Evolutionary conservation across 2,888 invertebrate genomes (phyloP).

Genomic region (Synanthedon andrenaeformis): DNA sequence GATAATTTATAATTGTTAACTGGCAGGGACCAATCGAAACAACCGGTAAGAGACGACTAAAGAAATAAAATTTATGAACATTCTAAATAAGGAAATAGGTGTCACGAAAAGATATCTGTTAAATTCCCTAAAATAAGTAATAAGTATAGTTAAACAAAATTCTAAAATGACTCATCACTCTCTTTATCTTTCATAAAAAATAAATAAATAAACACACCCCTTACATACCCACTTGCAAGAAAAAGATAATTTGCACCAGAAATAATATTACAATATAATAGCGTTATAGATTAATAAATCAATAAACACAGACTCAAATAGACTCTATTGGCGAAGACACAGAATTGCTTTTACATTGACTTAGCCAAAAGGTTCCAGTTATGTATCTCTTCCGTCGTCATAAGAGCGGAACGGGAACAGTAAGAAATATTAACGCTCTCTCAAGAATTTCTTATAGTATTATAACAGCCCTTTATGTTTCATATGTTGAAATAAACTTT

Average conservation of each 20-base stretch:
- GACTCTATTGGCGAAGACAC: neutral
- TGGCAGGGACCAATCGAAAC: too few species aligned
- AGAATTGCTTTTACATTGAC: neutral
- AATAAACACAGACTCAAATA: neutral
- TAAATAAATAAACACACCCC: neutral
- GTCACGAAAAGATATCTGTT: too few species aligned
- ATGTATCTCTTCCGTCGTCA: neutral
- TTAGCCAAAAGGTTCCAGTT: neutral
- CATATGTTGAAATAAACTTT: neutral
- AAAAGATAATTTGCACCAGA: neutral
- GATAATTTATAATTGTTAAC: too few species aligned
- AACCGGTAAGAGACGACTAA: too few species aligned
- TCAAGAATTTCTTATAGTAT: neutral
- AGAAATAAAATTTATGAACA: too few species aligned
- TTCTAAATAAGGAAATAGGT: too few species aligned
- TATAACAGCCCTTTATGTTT: neutral
- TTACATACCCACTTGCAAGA: neutral
- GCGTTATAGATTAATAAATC: neutral
- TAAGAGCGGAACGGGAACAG: neutral
- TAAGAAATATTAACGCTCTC: constrained; percentile 1
- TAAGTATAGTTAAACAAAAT: too few species aligned
- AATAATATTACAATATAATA: neutral
- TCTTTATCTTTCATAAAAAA: too few species aligned
- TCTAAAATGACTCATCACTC: too few species aligned
- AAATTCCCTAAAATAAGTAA: too few species aligned